Evolutionary conservation across 2,797 vertebrate species (phyloP).

Genomic region (Lemur catta): DNA sequence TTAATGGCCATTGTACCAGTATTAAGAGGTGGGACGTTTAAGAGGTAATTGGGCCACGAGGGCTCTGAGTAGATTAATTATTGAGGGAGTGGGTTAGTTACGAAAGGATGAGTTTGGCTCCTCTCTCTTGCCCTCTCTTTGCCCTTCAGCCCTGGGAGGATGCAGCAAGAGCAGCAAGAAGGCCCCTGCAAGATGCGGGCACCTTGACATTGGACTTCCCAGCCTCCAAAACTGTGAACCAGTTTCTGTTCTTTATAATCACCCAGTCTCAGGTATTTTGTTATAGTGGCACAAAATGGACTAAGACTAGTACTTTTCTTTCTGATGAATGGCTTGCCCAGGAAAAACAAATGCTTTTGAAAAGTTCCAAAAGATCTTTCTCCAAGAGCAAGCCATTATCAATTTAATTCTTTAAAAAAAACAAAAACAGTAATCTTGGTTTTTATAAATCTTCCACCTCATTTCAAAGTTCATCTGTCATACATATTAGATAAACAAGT

Average conservation of each 20-base stretch:
- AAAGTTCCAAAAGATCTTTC: constrained; percentile 34
- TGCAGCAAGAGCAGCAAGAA: background rate
- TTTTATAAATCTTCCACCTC: background rate
- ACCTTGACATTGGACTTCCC: background rate
- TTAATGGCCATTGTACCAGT: background rate
- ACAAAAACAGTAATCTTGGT: background rate
- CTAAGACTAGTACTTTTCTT: background rate
- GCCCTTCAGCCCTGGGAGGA: background rate
- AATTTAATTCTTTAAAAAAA: constrained; percentile 12
- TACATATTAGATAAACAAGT: background rate
- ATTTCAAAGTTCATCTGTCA: background rate
- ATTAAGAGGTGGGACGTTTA: background rate
- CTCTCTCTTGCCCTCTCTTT: background rate
- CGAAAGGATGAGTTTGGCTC: background rate
- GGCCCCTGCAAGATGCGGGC: background rate
- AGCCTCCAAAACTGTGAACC: background rate
- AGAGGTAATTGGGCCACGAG: background rate
- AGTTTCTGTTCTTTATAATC: background rate
- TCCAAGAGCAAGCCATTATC: constrained; percentile 11
- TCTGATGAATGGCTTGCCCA: background rate
- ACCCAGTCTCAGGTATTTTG: background rate
- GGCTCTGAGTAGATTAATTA: background rate
- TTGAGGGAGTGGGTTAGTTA: background rate
- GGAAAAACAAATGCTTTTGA: background rate
- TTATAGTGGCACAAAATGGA: background rate